A percentile compares a stretch with the other conserved stretches of the same genome.
phyloP scores from a whole-genome alignment of 2,797 vertebrate species.

The Morelia viridis region DNA sequence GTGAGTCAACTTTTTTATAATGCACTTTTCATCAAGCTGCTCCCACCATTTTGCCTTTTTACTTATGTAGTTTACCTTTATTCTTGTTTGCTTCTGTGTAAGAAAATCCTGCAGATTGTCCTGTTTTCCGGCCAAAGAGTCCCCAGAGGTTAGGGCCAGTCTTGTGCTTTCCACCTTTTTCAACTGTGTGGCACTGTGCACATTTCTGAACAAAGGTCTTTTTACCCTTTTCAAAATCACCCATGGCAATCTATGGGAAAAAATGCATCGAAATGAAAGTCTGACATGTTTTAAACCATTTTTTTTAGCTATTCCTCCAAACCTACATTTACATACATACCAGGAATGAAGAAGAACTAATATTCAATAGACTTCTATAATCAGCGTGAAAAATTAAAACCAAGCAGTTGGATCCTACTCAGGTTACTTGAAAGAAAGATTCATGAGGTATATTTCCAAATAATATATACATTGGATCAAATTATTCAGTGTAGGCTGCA shows the following conservation, averaged over 20 bases:
- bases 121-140: slow-evolving; percentile 79
- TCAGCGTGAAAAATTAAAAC: neutral
- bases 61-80: slow-evolving; percentile 74
- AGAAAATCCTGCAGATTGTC: slow-evolving; percentile 77
- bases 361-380: neutral
- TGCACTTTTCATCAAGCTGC: neutral
- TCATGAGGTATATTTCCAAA: neutral
- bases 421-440: neutral
- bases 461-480: neutral
- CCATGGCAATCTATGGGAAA: slow-evolving; percentile 70
- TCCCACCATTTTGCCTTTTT: fast-evolving
- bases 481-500: neutral
- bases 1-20: neutral
- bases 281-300: neutral
- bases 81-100: slow-evolving; percentile 85
- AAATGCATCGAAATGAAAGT: neutral
- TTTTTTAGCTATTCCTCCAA: neutral
- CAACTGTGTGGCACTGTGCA: slow-evolving; percentile 81
- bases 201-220: slow-evolving; percentile 84
- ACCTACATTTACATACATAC: neutral
- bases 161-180: slow-evolving; percentile 82
- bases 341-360: neutral
- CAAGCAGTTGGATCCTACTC: neutral
- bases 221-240: slow-evolving; percentile 78
- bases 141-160: slow-evolving; percentile 82